Evolutionary conservation across 2,888 invertebrate genomes (phyloP).

Genomic region (Steromphala cineraria): DNA sequence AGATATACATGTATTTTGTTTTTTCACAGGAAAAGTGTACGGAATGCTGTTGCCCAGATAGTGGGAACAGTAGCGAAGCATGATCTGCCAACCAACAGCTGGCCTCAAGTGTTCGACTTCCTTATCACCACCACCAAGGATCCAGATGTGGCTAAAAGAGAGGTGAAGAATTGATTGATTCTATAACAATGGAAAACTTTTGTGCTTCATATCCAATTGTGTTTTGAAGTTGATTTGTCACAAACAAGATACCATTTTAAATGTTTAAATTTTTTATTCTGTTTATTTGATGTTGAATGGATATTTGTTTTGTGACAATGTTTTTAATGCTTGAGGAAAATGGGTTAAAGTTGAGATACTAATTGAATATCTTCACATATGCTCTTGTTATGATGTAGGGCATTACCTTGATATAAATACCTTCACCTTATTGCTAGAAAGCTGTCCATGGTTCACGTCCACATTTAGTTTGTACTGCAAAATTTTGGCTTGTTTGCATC

Average conservation of each 20-base stretch:
- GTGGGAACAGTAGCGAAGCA: constrained; percentile 85
- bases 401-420: background rate
- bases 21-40: constrained; percentile 78
- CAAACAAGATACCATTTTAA: too few species aligned
- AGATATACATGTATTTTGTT: background rate
- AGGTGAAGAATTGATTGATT: constrained; percentile 76
- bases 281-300: too few species aligned
- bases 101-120: constrained; percentile 83
- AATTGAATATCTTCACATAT: too few species aligned
- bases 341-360: too few species aligned
- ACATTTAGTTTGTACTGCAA: background rate
- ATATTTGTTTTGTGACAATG: too few species aligned
- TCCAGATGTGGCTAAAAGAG: constrained; percentile 79
- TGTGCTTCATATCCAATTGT: too few species aligned
- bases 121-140: constrained; percentile 80
- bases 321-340: too few species aligned
- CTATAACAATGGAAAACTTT: too few species aligned
- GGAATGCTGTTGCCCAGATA: constrained; percentile 84
- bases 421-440: background rate
- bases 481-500: background rate
- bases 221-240: too few species aligned
- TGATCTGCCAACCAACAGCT: constrained; percentile 81
- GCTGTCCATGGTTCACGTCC: background rate
- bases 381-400: too few species aligned
- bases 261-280: too few species aligned